phyloP scores from a whole-genome alignment of 1,140 invertebrate species.

The Hermatobates lingyangjiaoensis region DNA sequence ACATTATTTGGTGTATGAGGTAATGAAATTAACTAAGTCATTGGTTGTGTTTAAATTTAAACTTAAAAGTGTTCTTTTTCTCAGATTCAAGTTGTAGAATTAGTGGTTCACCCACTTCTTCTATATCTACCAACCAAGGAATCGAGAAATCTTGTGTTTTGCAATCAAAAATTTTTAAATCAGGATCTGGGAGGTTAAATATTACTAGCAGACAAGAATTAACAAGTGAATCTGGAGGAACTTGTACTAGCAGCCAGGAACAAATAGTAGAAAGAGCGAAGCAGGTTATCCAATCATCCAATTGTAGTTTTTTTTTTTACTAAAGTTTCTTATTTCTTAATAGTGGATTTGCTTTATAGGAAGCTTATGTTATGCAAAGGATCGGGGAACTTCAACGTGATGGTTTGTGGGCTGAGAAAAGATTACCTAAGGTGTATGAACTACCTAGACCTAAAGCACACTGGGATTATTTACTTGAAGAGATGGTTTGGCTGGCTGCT shows the following conservation, averaged over 20 bases:
- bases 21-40: no score
- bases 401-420: conserved; percentile 80
- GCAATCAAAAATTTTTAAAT: background rate
- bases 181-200: background rate
- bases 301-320: conserved; percentile 12
- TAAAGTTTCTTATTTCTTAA: conserved; percentile 5
- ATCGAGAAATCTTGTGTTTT: background rate
- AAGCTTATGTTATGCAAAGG: conserved; percentile 83
- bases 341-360: conserved; percentile 25
- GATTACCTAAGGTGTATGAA: conserved; percentile 83
- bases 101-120: conserved; percentile 1
- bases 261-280: conserved; percentile 76
- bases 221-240: background rate
- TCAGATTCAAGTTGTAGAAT: background rate
- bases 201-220: conserved; percentile 1
- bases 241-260: conserved; percentile 31
- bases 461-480: conserved; percentile 96
- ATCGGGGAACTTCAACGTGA: conserved; percentile 72
- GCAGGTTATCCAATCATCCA: conserved; percentile 45
- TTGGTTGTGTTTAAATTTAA: background rate
- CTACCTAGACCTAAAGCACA: conserved; percentile 79
- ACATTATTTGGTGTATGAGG: no score
- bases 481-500: conserved; percentile 94
- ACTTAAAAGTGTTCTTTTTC: background rate
- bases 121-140: background rate